Base-by-base conservation (phyloP, 2,797 vertebrate species). In the Enteromius argenteus region DNA sequence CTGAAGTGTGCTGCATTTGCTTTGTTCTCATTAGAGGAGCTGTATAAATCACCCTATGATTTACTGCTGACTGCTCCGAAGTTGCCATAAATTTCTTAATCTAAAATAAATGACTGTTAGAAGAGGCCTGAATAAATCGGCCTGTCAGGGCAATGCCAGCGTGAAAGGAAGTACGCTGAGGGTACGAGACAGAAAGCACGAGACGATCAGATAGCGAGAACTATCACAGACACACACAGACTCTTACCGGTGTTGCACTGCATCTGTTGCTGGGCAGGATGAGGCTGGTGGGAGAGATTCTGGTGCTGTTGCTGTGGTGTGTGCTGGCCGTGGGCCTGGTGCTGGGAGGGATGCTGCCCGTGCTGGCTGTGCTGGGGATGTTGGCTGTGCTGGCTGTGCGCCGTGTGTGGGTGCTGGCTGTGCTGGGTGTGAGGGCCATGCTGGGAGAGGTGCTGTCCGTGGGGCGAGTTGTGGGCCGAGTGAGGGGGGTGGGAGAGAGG, bases 221-320 rank as follows among this genome's bases (percentile, higher is more conserved):
- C 35, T 62, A 62, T 62, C 56, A 62, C 37, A 62, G 75, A 77
- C 37, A 58, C 51, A 53, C 32, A 10, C 14, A 76, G 60, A 85
- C 85, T 91, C 96, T 97, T 95, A 97, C 97, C 96, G 85, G 96
- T 92, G 93, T 94, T 96, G 94, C 96, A 97, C 93, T 95, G 93
- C 93, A 97, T 95, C 93, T 97, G 96, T 89, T 96, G 96, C 92
- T 96, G 96, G 80, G 91, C 94, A 91, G 95, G 92, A 91, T 95
- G 95, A 85, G 93, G 87, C 91, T 95, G 96, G 90, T 96, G 96
- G 88, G 96, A 92, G 89, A 97, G 94, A 88, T 94, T 93, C 94
- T 94, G 96, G 75, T 96, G 96, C 88, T 96, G 96, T 88, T 94
- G 95, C 30, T 79, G 76, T 5, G 60, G 42, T 30, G 49, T 80